Conservation (phyloP, 2,888 invertebrate genomes). For the Limenitis camilla region DNA sequence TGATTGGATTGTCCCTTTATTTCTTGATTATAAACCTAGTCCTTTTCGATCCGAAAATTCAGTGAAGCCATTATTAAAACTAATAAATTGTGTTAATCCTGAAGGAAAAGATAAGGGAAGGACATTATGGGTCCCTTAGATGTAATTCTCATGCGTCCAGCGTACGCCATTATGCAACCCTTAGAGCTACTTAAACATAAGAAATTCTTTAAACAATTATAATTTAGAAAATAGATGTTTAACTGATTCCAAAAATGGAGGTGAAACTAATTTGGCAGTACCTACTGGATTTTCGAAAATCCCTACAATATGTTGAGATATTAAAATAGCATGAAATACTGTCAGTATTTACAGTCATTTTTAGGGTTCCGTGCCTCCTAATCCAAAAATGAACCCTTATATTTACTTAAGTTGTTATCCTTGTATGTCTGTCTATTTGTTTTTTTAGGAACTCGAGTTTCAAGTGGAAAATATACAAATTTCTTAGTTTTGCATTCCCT, state of each 20-base stretch:
- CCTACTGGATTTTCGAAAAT: neutral
- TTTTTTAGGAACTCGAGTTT: no score
- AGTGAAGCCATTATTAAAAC: slow-evolving; percentile 18
- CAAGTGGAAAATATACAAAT: no score
- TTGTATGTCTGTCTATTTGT: no score
- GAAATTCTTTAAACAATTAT: slow-evolving; percentile 18
- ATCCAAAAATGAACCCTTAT: no score
- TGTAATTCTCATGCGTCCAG: slow-evolving; percentile 40
- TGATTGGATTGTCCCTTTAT: neutral
- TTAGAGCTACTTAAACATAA: slow-evolving; percentile 51
- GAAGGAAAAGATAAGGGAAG: slow-evolving; percentile 16
- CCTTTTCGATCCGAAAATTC: slow-evolving; percentile 12
- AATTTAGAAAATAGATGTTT: slow-evolving; percentile 7
- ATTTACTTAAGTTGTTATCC: no score
- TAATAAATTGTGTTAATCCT: slow-evolving; percentile 18
- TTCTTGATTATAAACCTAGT: neutral
- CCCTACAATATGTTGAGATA: no score
- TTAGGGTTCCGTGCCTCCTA: no score
- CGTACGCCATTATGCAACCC: slow-evolving; percentile 41
- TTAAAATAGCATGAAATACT: no score
- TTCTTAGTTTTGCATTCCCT: no score
- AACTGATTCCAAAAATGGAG: slow-evolving; percentile 1
- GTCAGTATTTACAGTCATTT: no score
- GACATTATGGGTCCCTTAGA: slow-evolving; percentile 12
- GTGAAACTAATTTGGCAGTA: neutral